Evolutionary conservation across 2,888 invertebrate species (phyloP).

Genomic region (Melanargia galathea): DNA sequence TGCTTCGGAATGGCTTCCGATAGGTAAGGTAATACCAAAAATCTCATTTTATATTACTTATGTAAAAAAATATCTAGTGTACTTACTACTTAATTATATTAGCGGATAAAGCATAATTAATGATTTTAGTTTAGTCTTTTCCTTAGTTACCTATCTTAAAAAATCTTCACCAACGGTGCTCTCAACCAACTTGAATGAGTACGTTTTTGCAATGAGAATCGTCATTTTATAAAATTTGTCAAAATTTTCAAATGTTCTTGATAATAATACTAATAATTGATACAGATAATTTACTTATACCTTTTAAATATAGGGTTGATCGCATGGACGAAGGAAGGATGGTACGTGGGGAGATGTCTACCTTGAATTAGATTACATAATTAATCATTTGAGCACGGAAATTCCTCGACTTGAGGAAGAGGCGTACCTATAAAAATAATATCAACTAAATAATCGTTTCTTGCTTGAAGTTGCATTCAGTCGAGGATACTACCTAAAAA

Average conservation of each 20-base stretch:
- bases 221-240: too few relatives aligned
- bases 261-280: too few relatives aligned
- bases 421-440: not conserved
- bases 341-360: constrained; percentile 4
- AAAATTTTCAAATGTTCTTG: too few relatives aligned
- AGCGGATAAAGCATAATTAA: too few relatives aligned
- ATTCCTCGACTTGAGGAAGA: not conserved
- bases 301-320: not conserved
- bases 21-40: constrained; percentile 75
- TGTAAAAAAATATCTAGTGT: too few relatives aligned
- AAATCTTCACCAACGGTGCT: not conserved
- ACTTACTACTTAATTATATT: too few relatives aligned
- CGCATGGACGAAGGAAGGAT: not conserved
- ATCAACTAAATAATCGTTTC: not conserved
- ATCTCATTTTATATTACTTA: not conserved
- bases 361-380: not conserved
- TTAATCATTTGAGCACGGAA: constrained; percentile 9
- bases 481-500: not conserved
- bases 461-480: not conserved
- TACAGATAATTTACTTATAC: too few relatives aligned
- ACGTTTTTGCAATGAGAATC: not conserved
- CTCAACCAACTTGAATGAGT: too few relatives aligned
- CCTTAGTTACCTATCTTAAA: not conserved
- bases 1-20: constrained; percentile 89
- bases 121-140: too few relatives aligned